A percentile compares a stretch with the other conserved stretches of the same genome.
These are phyloP conservation scores for Eclectus roratus DNA, from an alignment of 2,113 vertebrate species.

Conservation along the genomic window DNA sequence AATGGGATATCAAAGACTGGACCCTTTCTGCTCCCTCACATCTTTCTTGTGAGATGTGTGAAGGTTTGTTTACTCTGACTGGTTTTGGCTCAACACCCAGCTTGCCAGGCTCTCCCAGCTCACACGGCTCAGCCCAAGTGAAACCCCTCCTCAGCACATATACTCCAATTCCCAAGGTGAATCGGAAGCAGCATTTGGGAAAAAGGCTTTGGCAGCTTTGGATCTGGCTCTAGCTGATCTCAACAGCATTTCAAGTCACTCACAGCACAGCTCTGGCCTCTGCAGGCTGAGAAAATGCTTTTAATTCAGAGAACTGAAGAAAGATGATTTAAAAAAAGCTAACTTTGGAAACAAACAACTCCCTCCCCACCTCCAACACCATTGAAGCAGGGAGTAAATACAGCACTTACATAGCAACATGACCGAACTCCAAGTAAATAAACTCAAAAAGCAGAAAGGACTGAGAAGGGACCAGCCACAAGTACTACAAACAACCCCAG, in stretches of 20 bases:
- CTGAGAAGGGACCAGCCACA: background rate
- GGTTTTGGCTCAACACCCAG: background rate
- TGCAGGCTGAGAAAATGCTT: background rate
- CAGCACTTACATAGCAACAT: fast-evolving
- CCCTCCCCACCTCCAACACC: background rate
- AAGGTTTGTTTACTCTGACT: background rate
- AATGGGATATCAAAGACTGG: background rate
- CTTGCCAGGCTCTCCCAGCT: background rate
- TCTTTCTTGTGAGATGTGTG: background rate
- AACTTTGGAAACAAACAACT: background rate
- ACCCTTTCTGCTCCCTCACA: background rate
- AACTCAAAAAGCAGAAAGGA: background rate
- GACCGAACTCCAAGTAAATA: background rate
- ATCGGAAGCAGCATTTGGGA: background rate
- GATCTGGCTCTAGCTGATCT: background rate
- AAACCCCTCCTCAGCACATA: background rate
- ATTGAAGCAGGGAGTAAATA: background rate
- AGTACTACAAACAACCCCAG: background rate
- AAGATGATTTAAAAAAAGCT: fast-evolving
- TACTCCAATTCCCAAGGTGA: background rate
- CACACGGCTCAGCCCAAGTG: background rate
- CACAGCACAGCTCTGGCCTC: background rate
- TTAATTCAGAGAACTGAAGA: background rate
- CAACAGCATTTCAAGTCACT: background rate
- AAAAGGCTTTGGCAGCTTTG: background rate